A percentile compares a stretch with the other conserved stretches of the same genome.
Conservation (phyloP, 2,888 invertebrate genomes). For the Heliconius charithonia region DNA sequence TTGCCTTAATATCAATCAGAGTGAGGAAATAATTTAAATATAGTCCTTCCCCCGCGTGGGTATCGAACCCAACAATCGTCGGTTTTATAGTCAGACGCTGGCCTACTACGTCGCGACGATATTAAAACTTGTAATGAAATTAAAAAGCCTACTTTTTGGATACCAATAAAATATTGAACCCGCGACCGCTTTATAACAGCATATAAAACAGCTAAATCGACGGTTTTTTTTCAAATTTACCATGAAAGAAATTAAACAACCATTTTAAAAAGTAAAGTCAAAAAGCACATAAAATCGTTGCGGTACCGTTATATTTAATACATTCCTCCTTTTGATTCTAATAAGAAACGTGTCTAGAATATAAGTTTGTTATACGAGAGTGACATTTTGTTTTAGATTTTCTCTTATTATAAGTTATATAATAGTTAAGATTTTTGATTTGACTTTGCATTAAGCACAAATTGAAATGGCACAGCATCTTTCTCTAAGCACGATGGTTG, state of each 20-base stretch:
- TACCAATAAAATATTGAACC: too few relatives aligned
- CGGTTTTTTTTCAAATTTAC: not conserved
- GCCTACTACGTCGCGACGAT: too few relatives aligned
- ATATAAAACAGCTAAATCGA: not conserved
- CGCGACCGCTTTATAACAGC: too few relatives aligned
- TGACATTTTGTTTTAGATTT: slow-evolving; percentile 21
- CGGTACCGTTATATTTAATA: slow-evolving; percentile 11
- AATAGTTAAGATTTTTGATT: not conserved
- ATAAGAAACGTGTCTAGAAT: slow-evolving; percentile 33
- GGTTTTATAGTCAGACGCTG: too few relatives aligned
- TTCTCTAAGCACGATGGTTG: not conserved
- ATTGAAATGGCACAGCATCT: not conserved
- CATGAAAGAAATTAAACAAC: not conserved
- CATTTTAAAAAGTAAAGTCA: not conserved
- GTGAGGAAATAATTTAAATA: too few relatives aligned
- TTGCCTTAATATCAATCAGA: not conserved
- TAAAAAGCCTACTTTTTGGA: too few relatives aligned
- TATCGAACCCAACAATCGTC: too few relatives aligned
- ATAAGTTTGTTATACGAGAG: slow-evolving; percentile 5
- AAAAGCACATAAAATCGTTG: not conserved
- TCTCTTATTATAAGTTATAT: not conserved
- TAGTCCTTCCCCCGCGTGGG: too few relatives aligned
- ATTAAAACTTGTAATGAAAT: too few relatives aligned
- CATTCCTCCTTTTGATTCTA: slow-evolving; percentile 28
- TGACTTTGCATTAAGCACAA: not conserved